Base-by-base conservation (phyloP, 2,888 invertebrate genomes). In the Apodemia duryi region DNA sequence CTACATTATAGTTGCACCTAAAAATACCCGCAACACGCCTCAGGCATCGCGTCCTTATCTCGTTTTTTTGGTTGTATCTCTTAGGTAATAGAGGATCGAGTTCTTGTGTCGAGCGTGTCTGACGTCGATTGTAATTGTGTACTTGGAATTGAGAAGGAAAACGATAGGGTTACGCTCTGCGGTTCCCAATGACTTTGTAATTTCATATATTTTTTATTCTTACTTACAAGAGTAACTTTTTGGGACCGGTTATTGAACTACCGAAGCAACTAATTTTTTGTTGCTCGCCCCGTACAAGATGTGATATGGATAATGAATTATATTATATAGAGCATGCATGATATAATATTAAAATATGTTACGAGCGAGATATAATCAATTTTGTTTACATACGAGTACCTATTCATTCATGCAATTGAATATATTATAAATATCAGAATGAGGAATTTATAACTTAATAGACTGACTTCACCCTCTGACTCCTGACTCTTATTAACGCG, bases 121-220 rank as follows among this genome's bases (percentile, higher is more conserved):
- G 67, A 68, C 68, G 75, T 78, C 76, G 72, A 77, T 77, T 70
- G 80, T 90, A 89, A 91, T 91, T 89, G 85, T 78, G 81, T 90
- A 84, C 87, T 83, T 79, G 86, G 88, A 88, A 87, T 74, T 74
- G 82, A 80, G 79, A 75, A 82, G 84, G 85, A 83, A 84, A 87
- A 85, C 77, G 83, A 79, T 77, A 79, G 82, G 79, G 83, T 83
- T 86, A 85, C 86, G 86, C 82, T 85, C 80, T 74, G 81, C 77
- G 81, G 80, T 76, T 73, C 78, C 80, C 81, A 80, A 81, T 88
- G 86, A 87, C 83, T 83, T 76, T 73, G 83, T 83, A 70, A 78
- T 82, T 85, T 83, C 74, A 70, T 73, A 51, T 70, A 76, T 80
- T 57, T 57, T 57, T 57, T 57, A 35, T 35, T 13, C 29, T 32